Evolutionary conservation across 2,797 vertebrate species (phyloP).

Genomic region (Enteromius viviparus): DNA sequence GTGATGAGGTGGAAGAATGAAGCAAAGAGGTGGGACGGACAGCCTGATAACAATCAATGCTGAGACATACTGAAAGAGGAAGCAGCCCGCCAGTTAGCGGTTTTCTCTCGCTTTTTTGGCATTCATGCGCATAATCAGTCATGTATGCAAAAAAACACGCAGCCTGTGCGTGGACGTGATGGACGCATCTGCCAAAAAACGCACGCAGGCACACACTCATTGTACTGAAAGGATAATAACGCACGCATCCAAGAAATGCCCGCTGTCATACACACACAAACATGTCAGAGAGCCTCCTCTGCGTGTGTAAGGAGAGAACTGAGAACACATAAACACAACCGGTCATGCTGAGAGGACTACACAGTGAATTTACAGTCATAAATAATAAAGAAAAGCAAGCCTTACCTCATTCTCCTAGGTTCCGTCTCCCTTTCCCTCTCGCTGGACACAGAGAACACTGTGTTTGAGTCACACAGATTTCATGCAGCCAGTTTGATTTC

Average conservation of each 20-base stretch:
- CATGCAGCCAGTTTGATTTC: constrained; percentile 65
- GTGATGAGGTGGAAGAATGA: constrained; percentile 15
- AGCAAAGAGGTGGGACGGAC: constrained; percentile 49
- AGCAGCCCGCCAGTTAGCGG: constrained; percentile 31
- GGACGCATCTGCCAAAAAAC: constrained; percentile 9
- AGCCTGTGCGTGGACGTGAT: background rate
- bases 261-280: constrained; percentile 34
- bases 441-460: constrained; percentile 66
- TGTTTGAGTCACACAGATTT: constrained; percentile 82
- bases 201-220: constrained; percentile 7
- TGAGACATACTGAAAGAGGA: constrained; percentile 56
- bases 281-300: constrained; percentile 49
- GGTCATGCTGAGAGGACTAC: constrained; percentile 28
- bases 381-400: constrained; percentile 68
- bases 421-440: constrained; percentile 56
- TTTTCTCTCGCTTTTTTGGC: constrained; percentile 3
- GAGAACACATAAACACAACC: constrained; percentile 22
- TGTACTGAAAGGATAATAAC: constrained; percentile 8
- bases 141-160: constrained; percentile 8
- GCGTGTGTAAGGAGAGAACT: constrained; percentile 29
- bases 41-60: constrained; percentile 46
- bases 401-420: constrained; percentile 76
- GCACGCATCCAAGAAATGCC: constrained; percentile 20
- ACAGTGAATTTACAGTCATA: constrained; percentile 51
- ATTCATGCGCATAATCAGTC: constrained; percentile 19